A percentile compares a stretch with the other conserved stretches of the same genome.
phyloP scores from a whole-genome alignment of 1,140 invertebrate species.

The Proales similis region DNA sequence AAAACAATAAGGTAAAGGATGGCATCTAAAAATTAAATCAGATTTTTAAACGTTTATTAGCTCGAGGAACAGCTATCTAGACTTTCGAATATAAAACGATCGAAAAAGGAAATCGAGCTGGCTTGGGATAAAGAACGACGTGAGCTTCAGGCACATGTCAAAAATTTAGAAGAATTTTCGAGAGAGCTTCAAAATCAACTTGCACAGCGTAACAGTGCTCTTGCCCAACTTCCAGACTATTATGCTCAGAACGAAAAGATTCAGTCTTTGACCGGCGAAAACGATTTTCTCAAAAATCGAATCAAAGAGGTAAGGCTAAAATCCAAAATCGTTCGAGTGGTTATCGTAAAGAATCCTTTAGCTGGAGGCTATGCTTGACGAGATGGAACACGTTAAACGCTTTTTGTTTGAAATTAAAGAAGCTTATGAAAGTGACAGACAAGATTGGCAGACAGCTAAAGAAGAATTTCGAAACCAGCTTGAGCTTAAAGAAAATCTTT shows the following conservation, averaged over 20 bases:
- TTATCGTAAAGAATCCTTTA: not conserved
- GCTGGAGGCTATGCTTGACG: constrained; percentile 34
- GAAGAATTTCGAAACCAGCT: constrained; percentile 26
- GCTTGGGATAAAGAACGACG: constrained; percentile 34
- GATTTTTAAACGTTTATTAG: not conserved
- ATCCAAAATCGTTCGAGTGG: not conserved
- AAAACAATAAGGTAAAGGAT: constrained; percentile 24
- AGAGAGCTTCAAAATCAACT: constrained; percentile 31
- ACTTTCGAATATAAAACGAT: constrained; percentile 24
- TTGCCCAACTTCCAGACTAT: not conserved
- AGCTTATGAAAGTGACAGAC: constrained; percentile 26
- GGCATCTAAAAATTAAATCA: not conserved
- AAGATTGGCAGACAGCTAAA: constrained; percentile 16
- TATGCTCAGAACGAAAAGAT: constrained; percentile 27
- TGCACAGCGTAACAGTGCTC: constrained; percentile 3
- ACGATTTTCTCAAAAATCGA: constrained; percentile 35
- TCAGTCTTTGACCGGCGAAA: constrained; percentile 27
- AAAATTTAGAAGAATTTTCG: not conserved
- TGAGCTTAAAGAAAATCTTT: constrained; percentile 23
- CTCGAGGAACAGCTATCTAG: constrained; percentile 35
- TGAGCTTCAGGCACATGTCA: constrained; percentile 14
- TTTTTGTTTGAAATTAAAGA: constrained; percentile 35
- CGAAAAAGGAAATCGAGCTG: constrained; percentile 30
- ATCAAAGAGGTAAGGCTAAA: not conserved
- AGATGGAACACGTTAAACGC: constrained; percentile 32